Base-by-base conservation (phyloP, 2,113 vertebrate genomes). In the Thamnaconus septentrionalis region DNA sequence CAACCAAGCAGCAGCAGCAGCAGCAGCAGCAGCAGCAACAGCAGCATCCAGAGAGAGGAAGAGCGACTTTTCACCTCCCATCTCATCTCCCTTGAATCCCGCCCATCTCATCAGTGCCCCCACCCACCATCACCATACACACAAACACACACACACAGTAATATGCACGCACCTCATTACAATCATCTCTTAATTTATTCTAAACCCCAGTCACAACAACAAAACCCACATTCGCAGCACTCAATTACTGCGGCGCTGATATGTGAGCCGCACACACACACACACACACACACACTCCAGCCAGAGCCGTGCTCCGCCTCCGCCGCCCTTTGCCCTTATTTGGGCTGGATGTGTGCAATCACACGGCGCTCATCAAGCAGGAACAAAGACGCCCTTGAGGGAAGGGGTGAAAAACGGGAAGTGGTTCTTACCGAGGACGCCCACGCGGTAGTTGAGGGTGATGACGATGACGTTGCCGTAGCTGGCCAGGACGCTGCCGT, bases 391-490 rank as follows among this genome's bases (percentile, higher is more conserved):
- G 80, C 68, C 82, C 80, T 85, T 82, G 70, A 76, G 73, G 67
- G 59, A 43, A 51, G 5, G 5, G 8, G 8, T 48, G n/a, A 56
- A 4, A 43, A 8, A 48, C 58, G 55, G 52, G 11, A 47, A 74
- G 78, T 43, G 18, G n/a, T 61, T 53, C 95, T 65, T 94, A 98
- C 97, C 96, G 12, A 99, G 91, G 71, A 98, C 96, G 65, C 97
- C 97, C 47, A 99, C 96, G 9, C 97, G 95, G 90, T 98, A 98
- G 94, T 99, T 99, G 83, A 99, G 93, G 67, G 97, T 99, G 93
- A 99, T 98, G 82, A 98, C 95, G 61, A 99, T 98, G 90, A 99
- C 96, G 41, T 98, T 99, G 56, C 97, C 97, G 0, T 99, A 99
- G 93, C 97, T 99, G 90, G 97, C 97, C 86, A 99, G 92, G 72